phyloP scores from a whole-genome alignment of 2,113 vertebrate species.

The Orthonyx spaldingii region DNA sequence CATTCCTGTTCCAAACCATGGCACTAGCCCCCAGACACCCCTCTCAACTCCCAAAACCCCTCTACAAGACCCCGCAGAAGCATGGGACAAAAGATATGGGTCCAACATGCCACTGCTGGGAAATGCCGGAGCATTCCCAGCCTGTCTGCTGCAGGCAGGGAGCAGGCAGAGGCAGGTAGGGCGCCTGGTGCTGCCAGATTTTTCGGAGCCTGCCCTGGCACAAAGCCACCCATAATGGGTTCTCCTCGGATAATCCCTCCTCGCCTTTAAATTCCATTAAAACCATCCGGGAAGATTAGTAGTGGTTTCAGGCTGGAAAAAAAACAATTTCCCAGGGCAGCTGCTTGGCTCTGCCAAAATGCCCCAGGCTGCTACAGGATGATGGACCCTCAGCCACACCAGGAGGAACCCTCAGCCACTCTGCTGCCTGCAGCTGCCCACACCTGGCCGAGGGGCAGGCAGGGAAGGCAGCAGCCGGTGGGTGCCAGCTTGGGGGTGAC shows the following conservation, averaged over 20 bases:
- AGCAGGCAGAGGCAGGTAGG: neutral
- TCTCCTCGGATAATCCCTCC: slow-evolving; percentile 26
- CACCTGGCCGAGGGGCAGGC: neutral
- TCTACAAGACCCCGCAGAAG: neutral
- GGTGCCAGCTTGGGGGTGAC: neutral
- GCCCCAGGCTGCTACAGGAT: neutral
- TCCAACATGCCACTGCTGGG: neutral
- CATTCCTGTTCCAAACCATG: neutral
- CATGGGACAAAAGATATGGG: neutral
- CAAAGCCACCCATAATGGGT: neutral
- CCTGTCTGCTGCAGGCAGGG: neutral
- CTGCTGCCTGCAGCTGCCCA: neutral
- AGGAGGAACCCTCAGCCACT: neutral
- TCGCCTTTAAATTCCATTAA: slow-evolving; percentile 29
- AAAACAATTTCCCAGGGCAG: neutral
- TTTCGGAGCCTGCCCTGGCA: neutral
- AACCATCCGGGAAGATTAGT: slow-evolving; percentile 6
- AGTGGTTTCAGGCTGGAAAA: neutral
- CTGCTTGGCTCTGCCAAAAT: neutral
- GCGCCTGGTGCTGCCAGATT: neutral
- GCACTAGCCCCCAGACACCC: neutral
- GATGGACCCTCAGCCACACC: neutral
- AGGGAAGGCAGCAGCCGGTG: neutral
- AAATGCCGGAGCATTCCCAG: neutral
- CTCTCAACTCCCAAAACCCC: neutral